These are phyloP conservation scores for Phoxinus phoxinus DNA, from an alignment of 2,113 vertebrate species.

Conservation along the genomic window DNA sequence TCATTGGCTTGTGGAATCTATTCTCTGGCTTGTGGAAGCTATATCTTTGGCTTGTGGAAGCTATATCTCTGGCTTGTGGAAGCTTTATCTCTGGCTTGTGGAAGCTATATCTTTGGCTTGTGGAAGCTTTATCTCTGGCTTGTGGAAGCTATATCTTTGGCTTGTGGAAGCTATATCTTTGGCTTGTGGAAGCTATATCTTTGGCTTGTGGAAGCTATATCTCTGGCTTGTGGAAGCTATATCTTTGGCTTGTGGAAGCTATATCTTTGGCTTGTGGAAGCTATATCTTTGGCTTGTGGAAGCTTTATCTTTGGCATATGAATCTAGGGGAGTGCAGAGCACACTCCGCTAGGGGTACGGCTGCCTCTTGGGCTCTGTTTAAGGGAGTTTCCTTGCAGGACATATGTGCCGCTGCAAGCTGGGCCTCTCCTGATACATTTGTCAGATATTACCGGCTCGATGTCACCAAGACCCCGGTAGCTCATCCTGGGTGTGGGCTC, in stretches of 20 bases:
- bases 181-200: background rate
- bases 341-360: background rate
- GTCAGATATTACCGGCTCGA: background rate
- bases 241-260: background rate
- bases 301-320: background rate
- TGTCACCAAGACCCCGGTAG: background rate
- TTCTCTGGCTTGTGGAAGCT: too few species aligned
- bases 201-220: background rate
- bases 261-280: background rate
- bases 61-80: too few species aligned
- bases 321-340: background rate
- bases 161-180: background rate
- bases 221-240: background rate
- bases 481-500: background rate
- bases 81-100: background rate
- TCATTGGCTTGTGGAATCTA: too few species aligned
- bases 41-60: too few species aligned
- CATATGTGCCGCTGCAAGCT: background rate
- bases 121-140: background rate
- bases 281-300: background rate
- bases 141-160: background rate
- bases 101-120: background rate
- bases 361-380: background rate
- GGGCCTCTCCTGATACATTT: background rate
- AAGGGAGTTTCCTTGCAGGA: background rate